phyloP scores from a whole-genome alignment of 2,113 vertebrate species.

The Nibea coibor region DNA sequence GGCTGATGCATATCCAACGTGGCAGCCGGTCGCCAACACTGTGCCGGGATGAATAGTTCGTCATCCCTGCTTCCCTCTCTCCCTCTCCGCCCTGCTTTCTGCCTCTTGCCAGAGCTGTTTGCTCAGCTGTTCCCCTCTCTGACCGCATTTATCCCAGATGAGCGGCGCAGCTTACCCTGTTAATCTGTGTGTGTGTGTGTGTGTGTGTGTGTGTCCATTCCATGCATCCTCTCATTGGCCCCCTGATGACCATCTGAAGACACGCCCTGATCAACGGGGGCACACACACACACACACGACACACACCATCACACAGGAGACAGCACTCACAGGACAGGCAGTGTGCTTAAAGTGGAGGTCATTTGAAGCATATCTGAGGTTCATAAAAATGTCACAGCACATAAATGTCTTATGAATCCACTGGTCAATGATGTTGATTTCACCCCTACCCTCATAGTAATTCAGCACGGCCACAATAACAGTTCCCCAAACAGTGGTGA shows the following conservation, averaged over 20 bases:
- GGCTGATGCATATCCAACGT: constrained; percentile 76
- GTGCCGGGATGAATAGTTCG: constrained; percentile 66
- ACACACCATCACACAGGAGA: constrained; percentile 15
- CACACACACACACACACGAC: constrained; percentile 21
- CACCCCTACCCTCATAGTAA: background rate
- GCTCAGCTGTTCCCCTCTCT: constrained; percentile 78
- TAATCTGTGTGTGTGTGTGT: constrained; percentile 73
- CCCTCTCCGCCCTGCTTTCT: constrained; percentile 57
- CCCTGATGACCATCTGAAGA: constrained; percentile 66
- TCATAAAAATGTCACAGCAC: constrained; percentile 28
- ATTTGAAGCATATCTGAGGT: constrained; percentile 18
- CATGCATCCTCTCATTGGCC: constrained; percentile 61
- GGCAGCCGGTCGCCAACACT: constrained; percentile 71
- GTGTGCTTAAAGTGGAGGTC: constrained; percentile 42
- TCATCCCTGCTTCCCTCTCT: constrained; percentile 65
- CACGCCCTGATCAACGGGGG: constrained; percentile 56
- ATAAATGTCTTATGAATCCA: constrained; percentile 32
- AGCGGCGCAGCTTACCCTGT: constrained; percentile 71
- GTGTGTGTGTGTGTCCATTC: constrained; percentile 47
- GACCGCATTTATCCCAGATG: constrained; percentile 82
- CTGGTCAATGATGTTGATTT: background rate
- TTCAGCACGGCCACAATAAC: background rate
- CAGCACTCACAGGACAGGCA: constrained; percentile 3
- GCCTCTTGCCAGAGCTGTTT: constrained; percentile 73
- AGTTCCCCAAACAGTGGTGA: background rate